Percentiles rank a stretch among this genome's conserved stretches.
Conservation (phyloP, 2,113 vertebrate species). For the Speoplatyrhinus poulsoni region DNA sequence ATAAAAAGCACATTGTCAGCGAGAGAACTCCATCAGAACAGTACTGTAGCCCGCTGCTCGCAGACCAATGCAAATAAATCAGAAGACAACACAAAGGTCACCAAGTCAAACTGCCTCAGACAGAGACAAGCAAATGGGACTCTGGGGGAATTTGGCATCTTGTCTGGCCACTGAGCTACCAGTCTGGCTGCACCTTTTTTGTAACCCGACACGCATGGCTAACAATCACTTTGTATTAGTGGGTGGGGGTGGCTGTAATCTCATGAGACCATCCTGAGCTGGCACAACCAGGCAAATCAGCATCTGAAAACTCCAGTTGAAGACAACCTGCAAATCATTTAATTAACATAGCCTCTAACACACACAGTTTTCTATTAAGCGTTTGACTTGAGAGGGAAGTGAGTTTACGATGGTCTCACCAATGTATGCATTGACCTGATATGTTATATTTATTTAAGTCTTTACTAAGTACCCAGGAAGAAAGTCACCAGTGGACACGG, state of each 20-base stretch:
- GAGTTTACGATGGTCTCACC: too few species aligned
- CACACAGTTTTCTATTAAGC: too few species aligned
- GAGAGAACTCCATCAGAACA: neutral
- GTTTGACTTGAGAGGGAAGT: too few species aligned
- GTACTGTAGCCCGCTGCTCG: neutral
- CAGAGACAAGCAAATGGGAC: neutral
- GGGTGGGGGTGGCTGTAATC: neutral
- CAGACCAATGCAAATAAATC: slow-evolving; percentile 15
- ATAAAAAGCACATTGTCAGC: slow-evolving; percentile 1
- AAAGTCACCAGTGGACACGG: too few species aligned
- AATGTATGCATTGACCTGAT: too few species aligned
- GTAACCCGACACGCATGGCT: slow-evolving; percentile 46
- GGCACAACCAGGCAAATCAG: too few species aligned
- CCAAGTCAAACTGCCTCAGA: neutral
- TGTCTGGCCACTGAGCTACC: slow-evolving; percentile 4
- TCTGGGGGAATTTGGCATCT: slow-evolving; percentile 2
- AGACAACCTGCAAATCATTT: too few species aligned
- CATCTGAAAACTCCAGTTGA: too few species aligned
- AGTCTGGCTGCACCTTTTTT: slow-evolving; percentile 12
- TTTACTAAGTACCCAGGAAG: too few species aligned
- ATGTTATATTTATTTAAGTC: too few species aligned
- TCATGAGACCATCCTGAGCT: too few species aligned
- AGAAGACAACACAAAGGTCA: slow-evolving; percentile 6
- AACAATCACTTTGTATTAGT: slow-evolving; percentile 24
- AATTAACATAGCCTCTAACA: too few species aligned